phyloP scores from a whole-genome alignment of 1,140 invertebrate species.

The Ips typographus region DNA sequence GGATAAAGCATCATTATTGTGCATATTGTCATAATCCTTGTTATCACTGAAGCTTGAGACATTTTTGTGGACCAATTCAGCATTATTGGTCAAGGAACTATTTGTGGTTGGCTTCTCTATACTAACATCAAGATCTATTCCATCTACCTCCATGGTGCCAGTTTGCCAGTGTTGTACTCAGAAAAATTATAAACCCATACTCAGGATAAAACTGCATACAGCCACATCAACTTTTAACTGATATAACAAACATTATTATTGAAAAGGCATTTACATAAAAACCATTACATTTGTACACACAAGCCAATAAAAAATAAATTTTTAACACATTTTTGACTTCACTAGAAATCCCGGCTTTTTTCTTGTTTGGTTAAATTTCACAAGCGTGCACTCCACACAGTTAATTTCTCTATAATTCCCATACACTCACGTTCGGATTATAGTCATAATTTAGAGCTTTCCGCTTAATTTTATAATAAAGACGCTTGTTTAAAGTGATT shows the following conservation, averaged over 20 bases:
- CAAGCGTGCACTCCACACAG: too few relatives aligned
- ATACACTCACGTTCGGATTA: too few relatives aligned
- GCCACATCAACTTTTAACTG: background rate
- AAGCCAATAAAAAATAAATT: slow-evolving; percentile 6
- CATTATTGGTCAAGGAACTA: slow-evolving; percentile 17
- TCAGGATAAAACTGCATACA: background rate
- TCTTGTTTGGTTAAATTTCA: slow-evolving; percentile 37
- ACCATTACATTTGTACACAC: too few relatives aligned
- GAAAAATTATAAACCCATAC: slow-evolving; percentile 1
- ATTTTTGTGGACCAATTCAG: slow-evolving; percentile 11
- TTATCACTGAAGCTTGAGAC: slow-evolving; percentile 9
- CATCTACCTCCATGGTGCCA: slow-evolving; percentile 31
- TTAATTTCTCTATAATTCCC: too few relatives aligned
- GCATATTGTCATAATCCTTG: slow-evolving; percentile 13
- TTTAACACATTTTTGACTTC: slow-evolving; percentile 11
- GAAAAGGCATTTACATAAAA: too few relatives aligned
- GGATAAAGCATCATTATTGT: slow-evolving; percentile 14
- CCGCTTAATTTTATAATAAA: background rate
- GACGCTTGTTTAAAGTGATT: slow-evolving; percentile 19
- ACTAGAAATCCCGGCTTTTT: slow-evolving; percentile 41
- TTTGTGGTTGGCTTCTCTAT: slow-evolving; percentile 18
- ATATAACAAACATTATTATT: too few relatives aligned
- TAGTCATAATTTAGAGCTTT: too few relatives aligned
- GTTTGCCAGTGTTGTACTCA: slow-evolving; percentile 31
- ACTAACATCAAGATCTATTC: slow-evolving; percentile 19